Evolutionary conservation across 2,888 invertebrate species (phyloP).

Genomic region (Chaitophorus viminalis): DNA sequence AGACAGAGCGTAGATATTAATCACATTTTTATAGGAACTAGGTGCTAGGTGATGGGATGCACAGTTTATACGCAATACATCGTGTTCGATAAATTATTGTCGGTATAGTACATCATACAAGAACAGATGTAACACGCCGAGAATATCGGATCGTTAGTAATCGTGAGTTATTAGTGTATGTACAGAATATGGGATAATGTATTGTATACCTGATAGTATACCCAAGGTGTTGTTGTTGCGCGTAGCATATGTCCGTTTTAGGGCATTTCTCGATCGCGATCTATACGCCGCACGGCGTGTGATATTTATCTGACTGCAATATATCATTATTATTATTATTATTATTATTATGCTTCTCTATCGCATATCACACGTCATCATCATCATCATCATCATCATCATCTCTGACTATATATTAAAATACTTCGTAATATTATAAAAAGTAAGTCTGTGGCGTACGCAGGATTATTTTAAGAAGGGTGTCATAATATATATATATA

Average conservation of each 20-base stretch:
- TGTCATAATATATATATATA: too few species aligned
- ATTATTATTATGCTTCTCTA: neutral
- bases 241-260: slow-evolving; percentile 20
- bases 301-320: neutral
- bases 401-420: neutral
- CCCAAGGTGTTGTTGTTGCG: neutral
- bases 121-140: slow-evolving; percentile 14
- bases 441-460: too few species aligned
- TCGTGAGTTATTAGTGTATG: neutral
- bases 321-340: neutral
- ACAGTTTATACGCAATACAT: too few species aligned
- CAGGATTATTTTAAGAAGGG: too few species aligned
- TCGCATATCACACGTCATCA: neutral
- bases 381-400: neutral
- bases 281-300: neutral
- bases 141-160: slow-evolving; percentile 14
- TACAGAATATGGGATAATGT: neutral
- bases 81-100: neutral
- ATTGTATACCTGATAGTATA: neutral
- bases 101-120: neutral
- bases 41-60: neutral
- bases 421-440: too few species aligned
- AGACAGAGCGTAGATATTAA: too few species aligned
- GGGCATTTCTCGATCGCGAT: neutral
- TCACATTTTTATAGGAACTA: too few species aligned